Evolutionary conservation across 2,888 invertebrate genomes (phyloP), one percentile per base, ranked within the genome.

Genomic region (Cephus spinipes): DNA sequence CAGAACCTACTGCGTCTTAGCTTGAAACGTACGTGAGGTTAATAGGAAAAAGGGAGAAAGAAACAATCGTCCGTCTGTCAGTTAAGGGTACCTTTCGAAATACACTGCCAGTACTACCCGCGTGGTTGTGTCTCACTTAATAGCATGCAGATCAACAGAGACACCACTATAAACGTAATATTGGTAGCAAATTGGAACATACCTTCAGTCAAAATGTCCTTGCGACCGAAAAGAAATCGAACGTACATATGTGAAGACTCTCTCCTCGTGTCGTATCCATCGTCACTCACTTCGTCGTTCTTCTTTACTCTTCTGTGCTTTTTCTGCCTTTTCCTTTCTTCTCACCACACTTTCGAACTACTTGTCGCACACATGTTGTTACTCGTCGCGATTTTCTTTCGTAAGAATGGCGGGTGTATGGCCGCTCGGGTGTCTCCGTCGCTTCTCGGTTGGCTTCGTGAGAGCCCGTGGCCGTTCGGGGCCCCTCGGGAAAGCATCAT

Each of bases 341-440:
- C 76, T 76, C 69, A 31, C 15, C 69, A 75, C 71, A 80, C 73
- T 75, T 74, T 78, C 74, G 31, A 79, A 79, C 77, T 76, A 81
- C 79, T 73, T 76, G 78, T 73, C 77, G 78, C 77, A 79, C 79
- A 76, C 79, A 75, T 75, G 76, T 73, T 79, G 78, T 77, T 78
- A 76, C 33, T 76, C 77, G 68, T n/a, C 15, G 74, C 73, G 34
- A 76, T 77, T 79, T 78, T 79, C 76, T 79, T 78, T 79, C 76
- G 75, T 23, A 71, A 74, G 69, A 73, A 69, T 55, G 78, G 76
- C 68, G 69, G 55, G 73, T 76, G 33, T 74, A 77, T 75, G 76
- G 71, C 79, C 73, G 76, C 77, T 55, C 76, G 78, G 79, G 69
- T 79, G 68, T 76, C 81, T 55, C 71, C 81, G 79, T 78, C 71